Percentiles rank a stretch among this genome's conserved stretches.
Evolutionary conservation across 2,888 invertebrate species (phyloP).

Genomic region (Caenorhabditis sinica): DNA sequence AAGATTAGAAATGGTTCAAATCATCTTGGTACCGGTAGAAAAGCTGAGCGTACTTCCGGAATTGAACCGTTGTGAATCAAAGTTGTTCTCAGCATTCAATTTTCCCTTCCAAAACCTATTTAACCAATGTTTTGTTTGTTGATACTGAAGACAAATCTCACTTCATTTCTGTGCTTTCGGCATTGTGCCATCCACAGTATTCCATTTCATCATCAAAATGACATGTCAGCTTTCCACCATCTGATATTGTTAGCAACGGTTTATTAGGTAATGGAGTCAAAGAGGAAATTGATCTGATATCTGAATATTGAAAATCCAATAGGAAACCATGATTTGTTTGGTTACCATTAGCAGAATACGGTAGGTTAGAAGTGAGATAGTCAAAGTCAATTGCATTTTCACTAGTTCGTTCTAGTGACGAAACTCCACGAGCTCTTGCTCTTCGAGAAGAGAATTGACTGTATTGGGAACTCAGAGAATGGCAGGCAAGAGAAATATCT

Average conservation of each 20-base stretch:
- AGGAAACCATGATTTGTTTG: neutral
- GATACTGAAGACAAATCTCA: neutral
- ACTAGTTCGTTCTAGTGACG: constrained; percentile 24
- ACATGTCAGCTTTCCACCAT: constrained; percentile 78
- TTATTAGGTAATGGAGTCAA: constrained; percentile 52
- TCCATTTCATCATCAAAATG: constrained; percentile 78
- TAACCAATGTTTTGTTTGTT: constrained; percentile 9
- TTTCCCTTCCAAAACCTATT: constrained; percentile 77
- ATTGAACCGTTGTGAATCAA: constrained; percentile 67
- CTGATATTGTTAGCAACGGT: constrained; percentile 60
- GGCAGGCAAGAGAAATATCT: constrained; percentile 33
- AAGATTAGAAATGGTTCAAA: neutral
- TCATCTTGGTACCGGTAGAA: neutral
- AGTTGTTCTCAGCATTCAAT: constrained; percentile 72
- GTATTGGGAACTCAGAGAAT: constrained; percentile 45
- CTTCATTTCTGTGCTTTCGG: constrained; percentile 47
- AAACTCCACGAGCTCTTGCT: constrained; percentile 54
- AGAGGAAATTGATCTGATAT: constrained; percentile 49
- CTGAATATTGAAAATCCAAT: neutral
- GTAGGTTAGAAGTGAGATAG: constrained; percentile 41
- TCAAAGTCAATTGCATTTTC: constrained; percentile 47
- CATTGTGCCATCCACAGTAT: constrained; percentile 79
- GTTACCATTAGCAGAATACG: constrained; percentile 32
- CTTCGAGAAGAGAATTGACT: constrained; percentile 1
- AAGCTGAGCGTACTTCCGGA: constrained; percentile 71